Evolutionary conservation across 2,113 vertebrate genomes (phyloP), one percentile per base, ranked within the genome.

Genomic region (Fulica atra): DNA sequence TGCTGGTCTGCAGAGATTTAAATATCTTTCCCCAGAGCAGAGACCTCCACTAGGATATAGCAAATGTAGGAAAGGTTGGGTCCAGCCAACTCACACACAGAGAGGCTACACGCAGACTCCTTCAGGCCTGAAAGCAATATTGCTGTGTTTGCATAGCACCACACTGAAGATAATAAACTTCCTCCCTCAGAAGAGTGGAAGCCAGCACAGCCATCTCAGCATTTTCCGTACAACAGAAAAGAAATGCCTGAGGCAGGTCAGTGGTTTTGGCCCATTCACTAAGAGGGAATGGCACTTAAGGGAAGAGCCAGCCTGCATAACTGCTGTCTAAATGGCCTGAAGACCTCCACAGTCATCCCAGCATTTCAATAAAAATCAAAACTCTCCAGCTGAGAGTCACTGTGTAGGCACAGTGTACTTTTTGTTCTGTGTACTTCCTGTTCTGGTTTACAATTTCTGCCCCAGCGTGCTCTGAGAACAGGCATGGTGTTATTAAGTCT

Each of bases 81-180:
- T 69, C 19, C 40, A 77, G 36, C 6, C 25, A 86, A 33, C 18
- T 76, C 21, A 50, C 46, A 23, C 26, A 31, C 60, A 50, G 74
- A 68, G 56, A 82, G 59, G 31, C 4, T 89, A 18, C 53, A 35
- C 1, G 14, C 46, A 84, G 77, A 61, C 24, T 81, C 51, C 79
- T 95, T 87, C 53, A 83, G 40, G n/a, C 44, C 51, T 81, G 36
- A 86, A 83, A 86, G 9, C 25, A 81, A 26, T 66, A 59, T 29
- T 90, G 18, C 23, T 65, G 10, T 65, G 16, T 80, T 92, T 88
- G 50, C 36, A 54, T 33, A 59, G 40, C 60, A 70, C 25, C 54
- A 46, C 74, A 42, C 5, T 5, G 29, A 85, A 86, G 33, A 56
- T 53, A 69, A 90, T 50, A 77, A 94, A 80, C 50, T 83, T n/a